Evolutionary conservation across 2,888 invertebrate genomes (phyloP).

Genomic region (Macroteleia sp.): DNA sequence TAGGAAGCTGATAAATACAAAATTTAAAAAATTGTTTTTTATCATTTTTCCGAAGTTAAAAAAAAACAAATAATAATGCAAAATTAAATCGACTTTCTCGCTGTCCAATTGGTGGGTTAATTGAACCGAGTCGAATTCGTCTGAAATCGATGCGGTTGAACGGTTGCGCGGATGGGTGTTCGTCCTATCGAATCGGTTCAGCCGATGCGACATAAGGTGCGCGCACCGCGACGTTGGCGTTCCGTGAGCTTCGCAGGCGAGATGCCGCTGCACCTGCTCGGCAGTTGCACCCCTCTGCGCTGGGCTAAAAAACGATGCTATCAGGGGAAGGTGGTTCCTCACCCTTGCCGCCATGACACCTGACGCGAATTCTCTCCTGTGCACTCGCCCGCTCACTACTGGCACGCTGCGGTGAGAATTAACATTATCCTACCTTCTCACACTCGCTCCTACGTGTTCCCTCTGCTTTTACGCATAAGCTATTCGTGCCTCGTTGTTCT

Average conservation of each 20-base stretch:
- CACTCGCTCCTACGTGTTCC: conserved; percentile 58
- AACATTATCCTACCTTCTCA: conserved; percentile 79
- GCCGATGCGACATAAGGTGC: conserved; percentile 53
- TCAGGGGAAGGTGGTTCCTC: conserved; percentile 74
- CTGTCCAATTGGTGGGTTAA: too few species aligned
- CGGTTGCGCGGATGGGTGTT: conserved; percentile 25
- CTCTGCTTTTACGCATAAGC: neutral
- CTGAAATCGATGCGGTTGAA: conserved; percentile 10
- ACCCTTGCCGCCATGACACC: conserved; percentile 76
- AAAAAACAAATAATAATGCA: too few species aligned
- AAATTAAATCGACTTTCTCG: too few species aligned
- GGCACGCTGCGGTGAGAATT: conserved; percentile 78
- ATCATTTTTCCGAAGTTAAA: too few species aligned
- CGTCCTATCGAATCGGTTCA: conserved; percentile 13
- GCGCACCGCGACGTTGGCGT: conserved; percentile 23
- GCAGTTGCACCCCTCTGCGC: conserved; percentile 78
- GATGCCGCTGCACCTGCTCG: conserved; percentile 75
- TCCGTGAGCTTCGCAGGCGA: conserved; percentile 56
- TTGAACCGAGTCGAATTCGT: neutral
- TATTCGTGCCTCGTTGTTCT: neutral
- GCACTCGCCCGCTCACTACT: conserved; percentile 26
- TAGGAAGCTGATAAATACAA: too few species aligned
- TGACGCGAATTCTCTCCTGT: conserved; percentile 73
- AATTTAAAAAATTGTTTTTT: too few species aligned
- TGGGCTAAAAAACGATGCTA: conserved; percentile 78